A percentile compares a stretch with the other conserved stretches of the same genome.
phyloP scores from a whole-genome alignment of 2,888 invertebrate species.

The Bedellia somnulentella region DNA sequence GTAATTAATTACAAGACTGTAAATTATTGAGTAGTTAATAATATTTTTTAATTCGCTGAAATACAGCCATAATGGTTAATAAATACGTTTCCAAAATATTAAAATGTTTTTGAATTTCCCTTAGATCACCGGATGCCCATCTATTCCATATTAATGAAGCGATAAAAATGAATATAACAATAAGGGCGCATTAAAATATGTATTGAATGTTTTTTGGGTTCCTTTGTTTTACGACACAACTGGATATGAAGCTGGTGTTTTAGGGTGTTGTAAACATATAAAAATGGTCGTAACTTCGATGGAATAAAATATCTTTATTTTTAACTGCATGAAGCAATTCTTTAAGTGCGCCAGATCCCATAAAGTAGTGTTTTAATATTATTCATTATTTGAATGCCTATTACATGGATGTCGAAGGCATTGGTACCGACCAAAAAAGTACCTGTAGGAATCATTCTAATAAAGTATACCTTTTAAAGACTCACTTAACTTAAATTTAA shows the following conservation, averaged over 20 bases:
- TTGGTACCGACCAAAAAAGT: too few relatives aligned
- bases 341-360: too few relatives aligned
- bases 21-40: constrained; percentile 55
- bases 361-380: too few relatives aligned
- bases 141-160: constrained; percentile 15
- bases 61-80: too few relatives aligned
- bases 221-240: constrained; percentile 39
- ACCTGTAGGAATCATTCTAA: too few relatives aligned
- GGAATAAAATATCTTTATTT: not conserved
- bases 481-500: too few relatives aligned
- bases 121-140: not conserved
- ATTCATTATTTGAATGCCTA: too few relatives aligned
- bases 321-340: too few relatives aligned
- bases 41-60: constrained; percentile 43
- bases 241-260: constrained; percentile 39
- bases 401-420: too few relatives aligned
- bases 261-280: constrained; percentile 45
- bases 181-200: constrained; percentile 19
- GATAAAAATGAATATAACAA: constrained; percentile 16
- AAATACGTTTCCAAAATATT: too few relatives aligned
- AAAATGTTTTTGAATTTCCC: too few relatives aligned
- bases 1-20: constrained; percentile 60
- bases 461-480: too few relatives aligned
- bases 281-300: constrained; percentile 26
- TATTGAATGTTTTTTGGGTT: constrained; percentile 33